phyloP scores from a whole-genome alignment of 2,113 vertebrate genomes.

The Halichoeres trimaculatus region DNA sequence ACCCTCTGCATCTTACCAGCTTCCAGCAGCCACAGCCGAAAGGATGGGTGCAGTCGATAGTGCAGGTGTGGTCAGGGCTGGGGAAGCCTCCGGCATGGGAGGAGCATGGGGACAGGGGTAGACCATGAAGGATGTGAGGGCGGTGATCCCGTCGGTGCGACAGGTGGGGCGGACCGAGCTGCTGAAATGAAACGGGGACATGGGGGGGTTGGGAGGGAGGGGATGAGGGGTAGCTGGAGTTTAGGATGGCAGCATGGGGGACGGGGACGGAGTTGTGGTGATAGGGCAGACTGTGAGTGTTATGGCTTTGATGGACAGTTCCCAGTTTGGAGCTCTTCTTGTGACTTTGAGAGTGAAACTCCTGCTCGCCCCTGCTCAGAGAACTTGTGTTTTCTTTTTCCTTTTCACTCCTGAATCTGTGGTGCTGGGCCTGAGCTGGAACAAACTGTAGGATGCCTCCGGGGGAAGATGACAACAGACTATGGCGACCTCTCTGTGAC shows the following conservation, averaged over 20 bases:
- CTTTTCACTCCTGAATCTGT: slow-evolving; percentile 68
- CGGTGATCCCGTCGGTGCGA: slow-evolving; percentile 72
- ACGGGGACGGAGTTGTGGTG: slow-evolving; percentile 76
- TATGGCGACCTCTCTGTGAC: slow-evolving; percentile 70
- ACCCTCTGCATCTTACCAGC: slow-evolving; percentile 80
- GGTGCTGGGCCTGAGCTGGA: slow-evolving; percentile 77
- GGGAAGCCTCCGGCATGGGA: slow-evolving; percentile 79
- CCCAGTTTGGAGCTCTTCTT: slow-evolving; percentile 85
- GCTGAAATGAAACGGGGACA: slow-evolving; percentile 68
- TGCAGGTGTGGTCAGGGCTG: slow-evolving; percentile 85
- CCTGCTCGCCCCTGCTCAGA: slow-evolving; percentile 53
- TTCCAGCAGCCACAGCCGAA: slow-evolving; percentile 86
- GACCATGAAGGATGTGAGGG: slow-evolving; percentile 74
- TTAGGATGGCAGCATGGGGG: slow-evolving; percentile 81
- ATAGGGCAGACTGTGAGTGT: slow-evolving; percentile 72
- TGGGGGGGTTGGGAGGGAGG: slow-evolving; percentile 66
- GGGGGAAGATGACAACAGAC: slow-evolving; percentile 72
- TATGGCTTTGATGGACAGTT: slow-evolving; percentile 77
- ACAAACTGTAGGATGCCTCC: slow-evolving; percentile 82
- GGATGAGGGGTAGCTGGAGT: slow-evolving; percentile 70
- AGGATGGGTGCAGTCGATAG: slow-evolving; percentile 83
- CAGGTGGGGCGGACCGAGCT: slow-evolving; percentile 59
- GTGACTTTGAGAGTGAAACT: slow-evolving; percentile 71
- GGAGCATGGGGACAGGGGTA: slow-evolving; percentile 78
- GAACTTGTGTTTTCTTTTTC: slow-evolving; percentile 71